phyloP scores from a whole-genome alignment of 2,797 vertebrate species.

The Ctenosaura bakeri region DNA sequence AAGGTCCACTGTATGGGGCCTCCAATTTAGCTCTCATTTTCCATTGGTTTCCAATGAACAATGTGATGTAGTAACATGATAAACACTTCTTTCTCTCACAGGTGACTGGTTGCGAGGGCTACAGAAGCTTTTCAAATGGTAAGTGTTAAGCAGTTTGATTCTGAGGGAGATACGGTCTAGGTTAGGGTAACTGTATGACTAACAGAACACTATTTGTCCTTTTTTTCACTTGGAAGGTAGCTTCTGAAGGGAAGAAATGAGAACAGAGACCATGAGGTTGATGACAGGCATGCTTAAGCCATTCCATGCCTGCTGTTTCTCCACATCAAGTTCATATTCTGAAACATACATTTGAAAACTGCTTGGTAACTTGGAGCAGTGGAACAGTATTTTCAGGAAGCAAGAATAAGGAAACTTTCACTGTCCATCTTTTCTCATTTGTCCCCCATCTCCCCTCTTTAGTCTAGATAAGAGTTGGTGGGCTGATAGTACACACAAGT shows the following conservation, averaged over 20 bases:
- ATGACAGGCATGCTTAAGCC: neutral
- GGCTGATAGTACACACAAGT: neutral
- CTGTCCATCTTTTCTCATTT: neutral
- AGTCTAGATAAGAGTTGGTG: neutral
- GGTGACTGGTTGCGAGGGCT: neutral
- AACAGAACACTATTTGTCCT: neutral
- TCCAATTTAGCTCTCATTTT: neutral
- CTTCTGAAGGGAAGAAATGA: neutral
- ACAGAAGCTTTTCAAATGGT: neutral
- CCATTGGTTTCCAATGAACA: neutral
- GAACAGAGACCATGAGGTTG: neutral
- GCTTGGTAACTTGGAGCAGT: neutral
- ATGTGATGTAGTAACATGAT: neutral
- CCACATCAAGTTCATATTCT: neutral
- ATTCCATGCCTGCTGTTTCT: neutral
- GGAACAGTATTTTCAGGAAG: neutral
- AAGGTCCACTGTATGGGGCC: neutral
- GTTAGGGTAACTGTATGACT: too few species aligned
- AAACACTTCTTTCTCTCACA: neutral
- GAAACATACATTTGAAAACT: neutral
- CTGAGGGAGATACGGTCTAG: neutral
- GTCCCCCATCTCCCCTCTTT: neutral
- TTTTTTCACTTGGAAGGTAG: neutral
- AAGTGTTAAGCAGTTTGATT: neutral
- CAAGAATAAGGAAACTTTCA: neutral